Evolutionary conservation across 2,113 vertebrate genomes (phyloP).

Genomic region (Notechis scutatus): DNA sequence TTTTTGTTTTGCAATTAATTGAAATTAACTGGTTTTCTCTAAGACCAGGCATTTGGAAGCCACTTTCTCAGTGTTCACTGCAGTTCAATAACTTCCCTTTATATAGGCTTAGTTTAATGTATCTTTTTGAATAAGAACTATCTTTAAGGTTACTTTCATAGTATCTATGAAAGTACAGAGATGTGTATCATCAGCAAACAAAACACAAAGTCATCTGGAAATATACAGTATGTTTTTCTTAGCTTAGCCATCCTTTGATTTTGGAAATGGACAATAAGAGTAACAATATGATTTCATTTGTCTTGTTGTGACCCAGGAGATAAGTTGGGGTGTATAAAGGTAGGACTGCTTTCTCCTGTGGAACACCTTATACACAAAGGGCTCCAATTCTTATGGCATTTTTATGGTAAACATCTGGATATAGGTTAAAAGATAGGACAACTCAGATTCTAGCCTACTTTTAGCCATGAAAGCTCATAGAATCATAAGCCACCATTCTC

Average conservation of each 20-base stretch:
- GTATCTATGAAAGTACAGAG: neutral
- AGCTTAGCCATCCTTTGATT: neutral
- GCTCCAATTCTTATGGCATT: neutral
- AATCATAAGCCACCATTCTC: neutral
- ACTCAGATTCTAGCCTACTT: neutral
- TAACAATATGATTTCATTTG: neutral
- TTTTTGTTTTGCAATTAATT: neutral
- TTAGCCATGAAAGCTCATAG: neutral
- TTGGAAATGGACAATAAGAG: neutral
- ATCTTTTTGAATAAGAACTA: neutral
- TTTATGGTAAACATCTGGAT: neutral
- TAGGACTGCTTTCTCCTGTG: neutral
- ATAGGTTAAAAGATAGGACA: neutral
- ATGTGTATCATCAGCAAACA: neutral
- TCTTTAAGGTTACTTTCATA: neutral
- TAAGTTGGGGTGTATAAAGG: neutral
- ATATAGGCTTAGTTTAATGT: neutral
- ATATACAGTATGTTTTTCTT: neutral
- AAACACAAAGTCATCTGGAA: neutral
- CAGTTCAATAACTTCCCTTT: neutral
- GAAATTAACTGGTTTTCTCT: neutral
- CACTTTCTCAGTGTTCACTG: neutral
- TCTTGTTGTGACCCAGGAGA: neutral
- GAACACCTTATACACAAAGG: neutral
- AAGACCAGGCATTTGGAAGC: neutral